Percentiles rank a stretch among this genome's conserved stretches.
These are phyloP conservation scores for Polia nebulosa DNA, from an alignment of 2,888 invertebrate genomes.

Conservation along the genomic window DNA sequence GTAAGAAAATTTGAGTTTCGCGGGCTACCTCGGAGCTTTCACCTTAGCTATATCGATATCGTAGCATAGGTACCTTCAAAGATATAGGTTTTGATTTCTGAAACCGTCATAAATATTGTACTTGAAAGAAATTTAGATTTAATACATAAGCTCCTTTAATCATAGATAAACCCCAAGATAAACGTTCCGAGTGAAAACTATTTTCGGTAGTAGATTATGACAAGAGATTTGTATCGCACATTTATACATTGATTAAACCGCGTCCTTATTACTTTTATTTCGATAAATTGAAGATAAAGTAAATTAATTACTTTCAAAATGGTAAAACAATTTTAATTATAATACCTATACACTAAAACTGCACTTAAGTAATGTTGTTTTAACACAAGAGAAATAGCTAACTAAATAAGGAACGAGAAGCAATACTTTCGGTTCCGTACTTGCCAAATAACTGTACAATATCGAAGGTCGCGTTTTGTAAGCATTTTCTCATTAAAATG, in stretches of 20 bases:
- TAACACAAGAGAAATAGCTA: conserved; percentile 3
- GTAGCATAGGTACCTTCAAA: conserved; percentile 16
- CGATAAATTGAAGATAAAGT: conserved; percentile 31
- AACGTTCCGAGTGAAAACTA: conserved; percentile 22
- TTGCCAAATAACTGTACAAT: conserved; percentile 61
- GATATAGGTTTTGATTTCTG: conserved; percentile 23
- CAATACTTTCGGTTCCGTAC: conserved; percentile 55
- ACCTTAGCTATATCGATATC: conserved; percentile 11
- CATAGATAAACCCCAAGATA: conserved; percentile 20
- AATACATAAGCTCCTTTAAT: conserved; percentile 19
- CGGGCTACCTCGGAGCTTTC: no score
- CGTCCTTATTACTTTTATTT: conserved; percentile 21
- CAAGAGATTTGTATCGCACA: conserved; percentile 24
- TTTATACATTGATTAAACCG: conserved; percentile 37
- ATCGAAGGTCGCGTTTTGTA: conserved; percentile 78
- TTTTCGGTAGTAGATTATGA: conserved; percentile 8
- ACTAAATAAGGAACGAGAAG: conserved; percentile 38
- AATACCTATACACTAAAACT: no score
- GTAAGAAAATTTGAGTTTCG: no score
- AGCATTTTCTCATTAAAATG: conserved; percentile 74
- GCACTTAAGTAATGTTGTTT: background rate
- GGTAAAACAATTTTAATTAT: background rate
- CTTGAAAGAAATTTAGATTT: conserved; percentile 1
- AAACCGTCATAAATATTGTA: conserved; percentile 7
- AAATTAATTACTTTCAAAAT: conserved; percentile 28